Base-by-base conservation (phyloP, 2,888 invertebrate genomes). In the Ferdinandea cuprea region DNA sequence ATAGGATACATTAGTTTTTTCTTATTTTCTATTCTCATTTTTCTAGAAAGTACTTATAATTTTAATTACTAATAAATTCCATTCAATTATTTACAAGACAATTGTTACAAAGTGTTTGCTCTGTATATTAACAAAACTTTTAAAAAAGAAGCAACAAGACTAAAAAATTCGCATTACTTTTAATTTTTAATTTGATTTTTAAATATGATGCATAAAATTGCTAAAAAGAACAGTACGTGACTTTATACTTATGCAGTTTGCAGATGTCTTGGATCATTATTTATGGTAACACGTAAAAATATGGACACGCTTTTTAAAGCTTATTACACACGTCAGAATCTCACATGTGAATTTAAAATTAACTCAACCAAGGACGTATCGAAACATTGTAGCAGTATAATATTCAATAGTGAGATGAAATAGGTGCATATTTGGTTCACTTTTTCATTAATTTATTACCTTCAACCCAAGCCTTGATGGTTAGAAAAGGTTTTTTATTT, bases 1-100 rank as follows among this genome's bases (percentile, higher is more conserved):
- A 59, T 30, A 54, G 44, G 71, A 72, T 59, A 44, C 48, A 37
- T n/a, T 15, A 66, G 59, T 72, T 59, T 50, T 66, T 40, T 37
- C 8, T 44, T 40, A 48, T 37, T 63, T 46, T n/a, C n/a, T 35
- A n/a, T 11, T 11, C 40, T 50, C 21, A 13, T 35, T 28, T 13
- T 6, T 5, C 13, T 37, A 17, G 42, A 65, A 59, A 46, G 54
- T 73, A 63, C 72, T n/a, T 35, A 58, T 63, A 32, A 37, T 35
- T 61, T 56, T 15, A 28, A 59, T 56, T 15, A 28, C 50, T 35
- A 46, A 37, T 25, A 50, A 40, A 66, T n/a, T 13, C 28, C 46
- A 40, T 50, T 28, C 28, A 40, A 13, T 25, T 58, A 48, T 65
- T 37, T 65, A 65, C 35, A 65, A 28, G 35, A 32, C 8, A 42